Evolutionary conservation across 1,140 invertebrate species (phyloP).

Genomic region (Ditylenchus dipsaci): DNA sequence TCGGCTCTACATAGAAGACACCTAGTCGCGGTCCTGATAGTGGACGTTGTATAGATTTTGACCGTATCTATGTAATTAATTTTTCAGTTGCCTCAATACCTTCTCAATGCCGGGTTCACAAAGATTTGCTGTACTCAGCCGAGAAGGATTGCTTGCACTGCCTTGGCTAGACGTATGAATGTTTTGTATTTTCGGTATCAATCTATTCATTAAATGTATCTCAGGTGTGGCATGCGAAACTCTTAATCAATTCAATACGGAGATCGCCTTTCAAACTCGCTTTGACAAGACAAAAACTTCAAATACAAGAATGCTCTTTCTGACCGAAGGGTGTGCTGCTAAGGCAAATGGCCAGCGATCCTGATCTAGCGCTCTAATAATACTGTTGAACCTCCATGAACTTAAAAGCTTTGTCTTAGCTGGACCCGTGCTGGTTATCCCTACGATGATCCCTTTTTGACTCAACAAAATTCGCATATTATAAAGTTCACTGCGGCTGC

Average conservation of each 20-base stretch:
- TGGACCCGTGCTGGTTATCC: too few relatives aligned
- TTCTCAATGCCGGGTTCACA: constrained; percentile 71
- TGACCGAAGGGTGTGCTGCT: constrained; percentile 91
- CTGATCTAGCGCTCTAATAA: constrained; percentile 59
- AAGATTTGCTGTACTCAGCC: constrained; percentile 92
- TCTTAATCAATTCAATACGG: constrained; percentile 35
- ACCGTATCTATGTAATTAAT: neutral
- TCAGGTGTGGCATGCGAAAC: constrained; percentile 72
- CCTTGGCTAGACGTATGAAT: constrained; percentile 79
- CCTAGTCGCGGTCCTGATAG: too few relatives aligned
- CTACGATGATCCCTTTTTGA: too few relatives aligned
- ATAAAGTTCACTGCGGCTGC: too few relatives aligned
- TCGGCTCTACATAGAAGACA: too few relatives aligned
- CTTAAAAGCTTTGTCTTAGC: too few relatives aligned
- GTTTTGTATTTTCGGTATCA: constrained; percentile 20
- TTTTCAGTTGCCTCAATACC: constrained; percentile 59
- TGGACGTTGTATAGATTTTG: too few relatives aligned
- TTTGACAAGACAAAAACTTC: constrained; percentile 90
- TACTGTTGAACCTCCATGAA: too few relatives aligned
- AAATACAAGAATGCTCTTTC: constrained; percentile 84
- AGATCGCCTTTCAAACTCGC: constrained; percentile 73
- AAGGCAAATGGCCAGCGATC: constrained; percentile 67
- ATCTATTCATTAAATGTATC: constrained; percentile 2
- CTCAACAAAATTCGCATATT: too few relatives aligned
- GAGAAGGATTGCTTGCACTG: constrained; percentile 87